Conservation (phyloP, 1,140 invertebrate genomes). For the Elymnias hypermnestra region DNA sequence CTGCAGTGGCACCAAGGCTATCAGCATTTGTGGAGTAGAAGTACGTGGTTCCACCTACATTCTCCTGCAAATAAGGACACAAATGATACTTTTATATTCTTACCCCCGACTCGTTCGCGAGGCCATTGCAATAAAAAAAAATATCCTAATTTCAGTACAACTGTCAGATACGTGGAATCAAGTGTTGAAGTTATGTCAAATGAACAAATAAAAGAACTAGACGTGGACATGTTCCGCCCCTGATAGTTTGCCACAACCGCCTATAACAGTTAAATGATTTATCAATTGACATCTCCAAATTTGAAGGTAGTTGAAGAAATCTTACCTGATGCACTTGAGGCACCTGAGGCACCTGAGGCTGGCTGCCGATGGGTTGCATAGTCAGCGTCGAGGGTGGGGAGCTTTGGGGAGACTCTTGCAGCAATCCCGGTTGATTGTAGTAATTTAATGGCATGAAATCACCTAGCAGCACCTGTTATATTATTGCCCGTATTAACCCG, state of each 20-base stretch:
- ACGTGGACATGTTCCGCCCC: too few relatives aligned
- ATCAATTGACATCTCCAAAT: too few relatives aligned
- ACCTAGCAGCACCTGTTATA: slow-evolving; percentile 40
- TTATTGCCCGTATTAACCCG: not conserved
- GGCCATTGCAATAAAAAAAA: too few relatives aligned
- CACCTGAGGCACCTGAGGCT: slow-evolving; percentile 20
- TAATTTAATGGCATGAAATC: slow-evolving; percentile 57
- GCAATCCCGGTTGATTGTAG: slow-evolving; percentile 31
- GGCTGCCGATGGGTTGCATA: too few relatives aligned
- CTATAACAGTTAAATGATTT: too few relatives aligned
- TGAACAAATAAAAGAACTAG: not conserved
- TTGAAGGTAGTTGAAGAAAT: too few relatives aligned
- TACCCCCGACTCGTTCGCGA: too few relatives aligned
- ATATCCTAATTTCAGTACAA: too few relatives aligned
- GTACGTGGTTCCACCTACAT: slow-evolving; percentile 95
- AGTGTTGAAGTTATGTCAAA: too few relatives aligned
- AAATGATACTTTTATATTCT: too few relatives aligned
- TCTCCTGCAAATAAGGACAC: too few relatives aligned
- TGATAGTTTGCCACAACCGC: too few relatives aligned
- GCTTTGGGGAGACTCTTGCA: slow-evolving; percentile 48
- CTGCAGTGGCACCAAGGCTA: slow-evolving; percentile 53
- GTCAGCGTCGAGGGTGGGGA: slow-evolving; percentile 40
- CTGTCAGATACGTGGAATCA: slow-evolving; percentile 32
- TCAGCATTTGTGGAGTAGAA: slow-evolving; percentile 84
- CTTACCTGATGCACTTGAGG: slow-evolving; percentile 54